A percentile compares a stretch with the other conserved stretches of the same genome.
Conservation (phyloP, 2,888 invertebrate genomes). For the Exephanes ischioxanthus region DNA sequence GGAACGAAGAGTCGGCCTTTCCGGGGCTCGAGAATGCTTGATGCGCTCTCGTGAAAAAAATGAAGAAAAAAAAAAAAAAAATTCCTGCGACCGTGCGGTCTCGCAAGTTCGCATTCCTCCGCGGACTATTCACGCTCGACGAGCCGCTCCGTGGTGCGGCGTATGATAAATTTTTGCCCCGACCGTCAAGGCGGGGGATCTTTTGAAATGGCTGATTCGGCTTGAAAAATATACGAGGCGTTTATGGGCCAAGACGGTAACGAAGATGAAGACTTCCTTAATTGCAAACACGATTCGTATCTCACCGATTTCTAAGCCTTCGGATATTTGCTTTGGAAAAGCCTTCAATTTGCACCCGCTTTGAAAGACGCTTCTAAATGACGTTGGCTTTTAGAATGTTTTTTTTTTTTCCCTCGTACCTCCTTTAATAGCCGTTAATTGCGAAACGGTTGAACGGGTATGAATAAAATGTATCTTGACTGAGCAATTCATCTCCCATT, state of each 20-base stretch:
- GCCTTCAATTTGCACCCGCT: neutral
- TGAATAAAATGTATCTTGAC: neutral
- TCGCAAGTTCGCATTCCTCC: slow-evolving; percentile 8
- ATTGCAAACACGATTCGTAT: slow-evolving; percentile 35
- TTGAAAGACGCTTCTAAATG: neutral
- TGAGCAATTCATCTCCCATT: neutral
- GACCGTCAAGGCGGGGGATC: neutral
- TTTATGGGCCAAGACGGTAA: slow-evolving; percentile 50
- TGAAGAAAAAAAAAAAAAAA: slow-evolving; percentile 39
- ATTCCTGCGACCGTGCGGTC: slow-evolving; percentile 10
- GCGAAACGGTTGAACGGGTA: neutral
- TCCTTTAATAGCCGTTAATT: neutral
- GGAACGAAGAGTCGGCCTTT: slow-evolving; percentile 50
- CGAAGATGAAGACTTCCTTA: slow-evolving; percentile 32
- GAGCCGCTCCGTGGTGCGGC: neutral
- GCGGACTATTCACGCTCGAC: slow-evolving; percentile 7
- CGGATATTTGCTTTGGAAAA: slow-evolving; percentile 31
- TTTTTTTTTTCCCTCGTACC: neutral
- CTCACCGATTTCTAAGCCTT: slow-evolving; percentile 45
- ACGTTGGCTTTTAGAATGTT: neutral
- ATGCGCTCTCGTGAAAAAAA: slow-evolving; percentile 69
- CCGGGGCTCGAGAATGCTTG: slow-evolving; percentile 73
- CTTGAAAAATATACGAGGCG: slow-evolving; percentile 42
- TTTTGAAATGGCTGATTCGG: slow-evolving; percentile 17
- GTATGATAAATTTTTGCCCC: neutral